Percentiles rank a stretch among this genome's conserved stretches.
phyloP scores from a whole-genome alignment of 2,113 vertebrate species.

The Sylvilagus bachmani region DNA sequence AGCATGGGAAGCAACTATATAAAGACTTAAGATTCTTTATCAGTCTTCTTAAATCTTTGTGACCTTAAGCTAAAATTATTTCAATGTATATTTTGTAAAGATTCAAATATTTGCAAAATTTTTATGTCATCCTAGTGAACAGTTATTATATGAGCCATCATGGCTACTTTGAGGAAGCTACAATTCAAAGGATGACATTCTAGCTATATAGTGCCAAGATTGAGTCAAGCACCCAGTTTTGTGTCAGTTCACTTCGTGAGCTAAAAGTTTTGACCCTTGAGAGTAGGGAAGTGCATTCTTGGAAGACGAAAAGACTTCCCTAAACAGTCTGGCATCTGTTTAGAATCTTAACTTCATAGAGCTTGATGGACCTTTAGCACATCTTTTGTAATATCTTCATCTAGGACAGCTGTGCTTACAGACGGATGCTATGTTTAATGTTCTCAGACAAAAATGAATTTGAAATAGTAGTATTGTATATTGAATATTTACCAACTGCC shows the following conservation, averaged over 20 bases:
- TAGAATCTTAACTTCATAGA: not conserved
- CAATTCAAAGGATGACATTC: slow-evolving; percentile 29
- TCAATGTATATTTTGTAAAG: slow-evolving; percentile 38
- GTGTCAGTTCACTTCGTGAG: slow-evolving; percentile 14
- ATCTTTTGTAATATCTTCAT: not conserved
- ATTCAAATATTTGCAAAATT: slow-evolving; percentile 39
- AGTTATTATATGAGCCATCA: not conserved
- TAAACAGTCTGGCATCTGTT: not conserved
- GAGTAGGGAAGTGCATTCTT: not conserved
- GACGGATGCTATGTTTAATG: not conserved
- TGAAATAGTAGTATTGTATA: not conserved
- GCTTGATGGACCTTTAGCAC: not conserved
- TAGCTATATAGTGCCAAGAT: not conserved
- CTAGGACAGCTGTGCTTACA: not conserved
- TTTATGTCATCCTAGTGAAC: not conserved
- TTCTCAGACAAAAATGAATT: not conserved
- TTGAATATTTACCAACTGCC: not conserved
- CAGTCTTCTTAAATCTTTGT: slow-evolving; percentile 37
- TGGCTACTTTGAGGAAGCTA: not conserved
- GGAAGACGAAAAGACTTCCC: not conserved
- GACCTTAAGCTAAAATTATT: slow-evolving; percentile 57
- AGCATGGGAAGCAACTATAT: not conserved
- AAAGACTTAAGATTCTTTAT: slow-evolving; percentile 29
- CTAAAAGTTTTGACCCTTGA: not conserved
- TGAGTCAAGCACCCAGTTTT: slow-evolving; percentile 17